Percentiles rank a stretch among this genome's conserved stretches.
These are phyloP conservation scores for Enteromius paludinosus DNA, from an alignment of 2,797 vertebrate species.

Conservation along the genomic window DNA sequence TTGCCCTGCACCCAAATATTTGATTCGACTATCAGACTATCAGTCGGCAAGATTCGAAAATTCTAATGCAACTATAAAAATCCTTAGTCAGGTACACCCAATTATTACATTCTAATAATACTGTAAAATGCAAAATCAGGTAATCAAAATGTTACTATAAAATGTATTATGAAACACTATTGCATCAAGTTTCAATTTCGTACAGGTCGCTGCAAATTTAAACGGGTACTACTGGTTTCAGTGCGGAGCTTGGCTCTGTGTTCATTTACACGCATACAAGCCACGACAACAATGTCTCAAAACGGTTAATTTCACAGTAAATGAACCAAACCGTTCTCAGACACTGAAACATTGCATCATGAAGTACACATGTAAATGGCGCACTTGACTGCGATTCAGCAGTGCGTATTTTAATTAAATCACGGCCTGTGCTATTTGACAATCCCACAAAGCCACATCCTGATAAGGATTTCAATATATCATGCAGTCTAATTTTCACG, in stretches of 20 bases:
- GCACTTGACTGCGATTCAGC: background rate
- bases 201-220: background rate
- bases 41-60: too few relatives aligned
- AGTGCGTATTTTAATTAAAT: background rate
- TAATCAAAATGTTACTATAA: too few relatives aligned
- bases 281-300: background rate
- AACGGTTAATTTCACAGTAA: background rate
- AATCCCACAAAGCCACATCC: background rate
- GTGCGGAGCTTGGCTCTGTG: background rate
- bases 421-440: background rate
- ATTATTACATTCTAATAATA: too few relatives aligned
- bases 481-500: background rate
- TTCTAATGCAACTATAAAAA: too few relatives aligned
- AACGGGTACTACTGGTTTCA: background rate
- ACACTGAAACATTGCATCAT: background rate
- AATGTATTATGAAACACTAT: background rate
- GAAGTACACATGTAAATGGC: background rate
- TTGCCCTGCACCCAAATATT: too few relatives aligned
- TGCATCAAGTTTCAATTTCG: background rate
- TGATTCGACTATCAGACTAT: too few relatives aligned
- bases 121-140: too few relatives aligned
- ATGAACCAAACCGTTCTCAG: background rate
- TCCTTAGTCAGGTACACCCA: too few relatives aligned
- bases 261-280: background rate
- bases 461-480: background rate